Evolutionary conservation across 2,113 vertebrate species (phyloP), one percentile per base, ranked within the genome.

Genomic region (Gobio gobio): DNA sequence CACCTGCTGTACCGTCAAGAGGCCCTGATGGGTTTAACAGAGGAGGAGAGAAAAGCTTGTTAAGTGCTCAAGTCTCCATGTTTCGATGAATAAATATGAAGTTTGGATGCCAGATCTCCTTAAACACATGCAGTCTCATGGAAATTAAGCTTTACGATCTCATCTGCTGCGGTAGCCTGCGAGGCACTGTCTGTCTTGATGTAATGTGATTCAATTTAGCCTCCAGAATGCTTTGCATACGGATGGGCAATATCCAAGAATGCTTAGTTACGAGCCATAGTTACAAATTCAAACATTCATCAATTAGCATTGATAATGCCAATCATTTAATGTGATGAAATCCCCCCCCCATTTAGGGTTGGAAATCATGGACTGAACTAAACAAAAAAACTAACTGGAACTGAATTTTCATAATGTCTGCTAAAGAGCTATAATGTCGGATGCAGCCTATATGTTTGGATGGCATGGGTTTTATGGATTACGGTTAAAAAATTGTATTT

Each of bases 121-220:
- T 86, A 89, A 89, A 91, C 87, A 68, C 89, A 87, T 89, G 88
- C 89, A 75, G 86, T 88, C 78, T 87, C 66, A 74, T 91, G 76
- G 81, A 92, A 91, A 91, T 88, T 74, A 87, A 89, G 78, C 85
- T 87, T 89, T 75, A 88, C 80, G 83, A 89, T 92, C 85, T 88
- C 88, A 87, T 93, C 89, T 90, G 20, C 8, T 61, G 63, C 49
- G 26, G 61, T 86, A 88, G 82, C 54, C 66, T 85, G 86, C 77
- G 74, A 87, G 83, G 45, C 56, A 75, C 70, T 12, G 47, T 72
- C 54, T 59, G 49, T 82, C 72, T 75, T 78, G 40, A 75, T 78
- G 81, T 89, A 91, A 89, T 88, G 64, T 49, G 66, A 88, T 85
- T 88, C 36, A 82, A n/a, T 81, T 40, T 82, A 85, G 29, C 78